These are phyloP conservation scores for Ginglymostoma cirratum DNA, from an alignment of 2,113 vertebrate species.

Conservation along the genomic window DNA sequence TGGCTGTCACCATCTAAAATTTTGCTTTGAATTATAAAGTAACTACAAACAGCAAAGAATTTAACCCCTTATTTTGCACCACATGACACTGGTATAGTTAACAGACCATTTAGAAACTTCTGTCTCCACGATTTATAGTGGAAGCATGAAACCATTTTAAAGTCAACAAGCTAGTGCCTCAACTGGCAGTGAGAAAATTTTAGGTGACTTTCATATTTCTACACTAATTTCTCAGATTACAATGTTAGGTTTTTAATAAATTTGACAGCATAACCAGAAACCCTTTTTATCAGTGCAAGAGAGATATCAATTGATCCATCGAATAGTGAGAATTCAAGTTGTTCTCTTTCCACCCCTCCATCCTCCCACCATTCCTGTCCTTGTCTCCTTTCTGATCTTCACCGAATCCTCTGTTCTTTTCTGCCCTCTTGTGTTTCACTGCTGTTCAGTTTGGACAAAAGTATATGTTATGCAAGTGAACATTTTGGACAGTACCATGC, in stretches of 20 bases:
- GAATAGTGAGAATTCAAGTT: too few relatives aligned
- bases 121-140: neutral
- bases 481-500: neutral
- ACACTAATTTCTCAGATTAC: neutral
- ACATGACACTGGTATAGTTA: neutral
- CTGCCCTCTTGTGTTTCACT: neutral
- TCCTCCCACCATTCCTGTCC: too few relatives aligned
- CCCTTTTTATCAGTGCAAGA: too few relatives aligned
- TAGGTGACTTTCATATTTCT: neutral
- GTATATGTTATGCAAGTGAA: neutral
- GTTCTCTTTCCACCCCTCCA: too few relatives aligned
- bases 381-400: too few relatives aligned
- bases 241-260: neutral
- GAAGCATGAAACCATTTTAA: too few relatives aligned
- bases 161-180: neutral
- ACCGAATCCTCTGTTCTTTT: too few relatives aligned
- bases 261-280: neutral
- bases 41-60: neutral
- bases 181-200: neutral
- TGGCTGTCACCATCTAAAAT: too few relatives aligned
- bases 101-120: neutral
- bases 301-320: neutral
- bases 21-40: neutral
- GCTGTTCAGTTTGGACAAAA: neutral
- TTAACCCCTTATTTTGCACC: neutral